Percentiles rank a stretch among this genome's conserved stretches.
phyloP scores from a whole-genome alignment of 2,888 invertebrate species.

The Aphelenchoides bicaudatus region DNA sequence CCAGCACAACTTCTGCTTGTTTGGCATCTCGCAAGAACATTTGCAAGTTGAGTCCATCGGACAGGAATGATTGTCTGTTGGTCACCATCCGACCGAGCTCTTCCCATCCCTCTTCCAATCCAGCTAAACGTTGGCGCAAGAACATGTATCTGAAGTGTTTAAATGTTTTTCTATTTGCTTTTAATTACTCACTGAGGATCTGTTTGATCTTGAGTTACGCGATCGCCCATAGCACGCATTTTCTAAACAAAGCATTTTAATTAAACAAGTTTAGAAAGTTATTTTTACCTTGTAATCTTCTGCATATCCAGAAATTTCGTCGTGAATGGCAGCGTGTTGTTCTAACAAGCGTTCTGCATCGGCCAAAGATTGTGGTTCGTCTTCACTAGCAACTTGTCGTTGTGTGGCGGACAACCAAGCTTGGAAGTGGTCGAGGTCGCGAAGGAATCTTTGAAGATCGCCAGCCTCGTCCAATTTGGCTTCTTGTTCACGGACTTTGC shows the following conservation, averaged over 20 bases:
- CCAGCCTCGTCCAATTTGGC: slow-evolving; percentile 97
- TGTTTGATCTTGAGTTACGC: slow-evolving; percentile 81
- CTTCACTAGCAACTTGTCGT: slow-evolving; percentile 95
- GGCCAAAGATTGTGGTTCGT: slow-evolving; percentile 83
- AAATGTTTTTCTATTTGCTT: too few relatives aligned
- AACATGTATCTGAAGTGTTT: too few relatives aligned
- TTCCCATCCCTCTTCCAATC: slow-evolving; percentile 96
- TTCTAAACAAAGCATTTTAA: too few relatives aligned
- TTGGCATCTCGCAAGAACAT: slow-evolving; percentile 92
- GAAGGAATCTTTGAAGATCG: slow-evolving; percentile 91
- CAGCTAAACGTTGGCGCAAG: slow-evolving; percentile 89
- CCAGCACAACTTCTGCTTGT: slow-evolving; percentile 88
- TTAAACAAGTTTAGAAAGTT: too few relatives aligned
- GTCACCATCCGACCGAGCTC: slow-evolving; percentile 99
- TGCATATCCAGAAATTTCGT: slow-evolving; percentile 97
- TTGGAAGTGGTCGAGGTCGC: slow-evolving; percentile 98
- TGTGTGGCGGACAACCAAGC: slow-evolving; percentile 97
- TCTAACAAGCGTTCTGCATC: slow-evolving; percentile 94
- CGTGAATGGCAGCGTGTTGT: slow-evolving; percentile 95
- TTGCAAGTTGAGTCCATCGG: slow-evolving; percentile 78
- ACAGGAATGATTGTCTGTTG: slow-evolving; percentile 72
- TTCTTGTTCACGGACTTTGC: slow-evolving; percentile 94
- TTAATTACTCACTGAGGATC: too few relatives aligned
- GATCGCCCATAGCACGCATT: slow-evolving; percentile 99
- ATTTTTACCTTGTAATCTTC: slow-evolving; percentile 82